These are phyloP conservation scores for Aporophyla lueneburgensis DNA, from an alignment of 2,888 invertebrate species.

Conservation along the genomic window DNA sequence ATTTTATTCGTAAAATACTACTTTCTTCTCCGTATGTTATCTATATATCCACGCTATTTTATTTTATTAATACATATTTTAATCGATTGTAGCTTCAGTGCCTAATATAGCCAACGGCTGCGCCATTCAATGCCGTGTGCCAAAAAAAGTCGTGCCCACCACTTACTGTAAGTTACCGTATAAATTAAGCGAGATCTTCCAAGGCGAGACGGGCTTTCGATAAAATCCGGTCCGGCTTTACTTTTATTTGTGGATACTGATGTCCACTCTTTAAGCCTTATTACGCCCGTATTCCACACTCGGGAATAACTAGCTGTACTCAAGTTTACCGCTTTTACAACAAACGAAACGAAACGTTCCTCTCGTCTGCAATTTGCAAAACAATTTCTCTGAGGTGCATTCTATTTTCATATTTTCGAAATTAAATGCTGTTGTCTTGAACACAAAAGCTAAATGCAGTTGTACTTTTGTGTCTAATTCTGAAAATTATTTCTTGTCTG, in stretches of 20 bases:
- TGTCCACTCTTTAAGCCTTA: conserved; percentile 70
- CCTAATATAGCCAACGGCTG: conserved; percentile 77
- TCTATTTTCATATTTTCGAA: conserved; percentile 26
- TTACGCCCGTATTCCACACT: conserved; percentile 58
- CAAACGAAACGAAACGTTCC: conserved; percentile 13
- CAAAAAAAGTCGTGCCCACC: conserved; percentile 78
- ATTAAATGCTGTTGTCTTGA: conserved; percentile 17
- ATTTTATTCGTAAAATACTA: not conserved
- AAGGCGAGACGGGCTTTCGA: conserved; percentile 78
- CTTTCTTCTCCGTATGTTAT: conserved; percentile 5
- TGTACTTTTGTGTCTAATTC: conserved; percentile 8
- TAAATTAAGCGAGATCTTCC: conserved; percentile 78
- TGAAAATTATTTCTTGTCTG: conserved; percentile 15
- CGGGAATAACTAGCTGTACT: conserved; percentile 41
- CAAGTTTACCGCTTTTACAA: conserved; percentile 23
- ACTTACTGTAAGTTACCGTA: conserved; percentile 73
- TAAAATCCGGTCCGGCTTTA: conserved; percentile 79
- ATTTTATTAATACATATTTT: conserved; percentile 62
- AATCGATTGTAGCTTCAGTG: conserved; percentile 70
- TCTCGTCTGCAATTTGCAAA: conserved; percentile 32
- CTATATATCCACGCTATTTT: conserved; percentile 8
- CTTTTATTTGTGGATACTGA: conserved; percentile 73
- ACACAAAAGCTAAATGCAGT: conserved; percentile 18
- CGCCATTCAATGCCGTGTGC: conserved; percentile 78
- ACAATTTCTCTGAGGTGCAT: conserved; percentile 33